phyloP scores from a whole-genome alignment of 1,140 invertebrate genomes.

The Bombus pyrosoma region DNA sequence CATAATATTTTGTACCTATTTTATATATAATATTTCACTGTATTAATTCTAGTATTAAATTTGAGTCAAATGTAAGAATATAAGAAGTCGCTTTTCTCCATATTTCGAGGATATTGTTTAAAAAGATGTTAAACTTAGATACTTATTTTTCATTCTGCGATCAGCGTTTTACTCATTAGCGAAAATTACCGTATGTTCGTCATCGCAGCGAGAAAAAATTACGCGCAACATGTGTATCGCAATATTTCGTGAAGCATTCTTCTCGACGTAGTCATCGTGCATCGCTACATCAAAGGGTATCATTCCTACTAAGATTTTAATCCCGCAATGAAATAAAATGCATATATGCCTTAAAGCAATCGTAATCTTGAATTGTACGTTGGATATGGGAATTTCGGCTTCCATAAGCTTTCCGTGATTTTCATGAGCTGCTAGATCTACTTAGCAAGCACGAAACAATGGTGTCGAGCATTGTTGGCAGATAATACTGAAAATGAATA shows the following conservation, averaged over 20 bases:
- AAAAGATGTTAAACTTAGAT: not conserved
- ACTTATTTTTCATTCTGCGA: not conserved
- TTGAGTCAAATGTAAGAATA: no score
- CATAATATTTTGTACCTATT: no score
- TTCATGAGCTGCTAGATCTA: not conserved
- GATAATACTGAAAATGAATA: not conserved
- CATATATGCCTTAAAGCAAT: not conserved
- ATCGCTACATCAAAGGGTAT: constrained; percentile 4
- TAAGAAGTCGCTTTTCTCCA: no score
- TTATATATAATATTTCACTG: not conserved
- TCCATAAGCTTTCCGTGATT: constrained; percentile 1
- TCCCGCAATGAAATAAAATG: constrained; percentile 2
- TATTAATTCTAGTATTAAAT: not conserved
- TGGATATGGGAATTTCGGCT: not conserved
- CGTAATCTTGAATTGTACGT: not conserved
- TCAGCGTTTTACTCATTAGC: not conserved
- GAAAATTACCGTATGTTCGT: not conserved
- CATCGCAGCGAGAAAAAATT: not conserved
- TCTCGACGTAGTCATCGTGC: not conserved
- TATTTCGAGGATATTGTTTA: not conserved
- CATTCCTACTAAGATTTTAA: constrained; percentile 4
- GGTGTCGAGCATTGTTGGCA: not conserved
- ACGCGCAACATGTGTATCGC: not conserved
- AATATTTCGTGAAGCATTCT: not conserved
- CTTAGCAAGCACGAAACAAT: not conserved